Evolutionary conservation across 2,888 invertebrate species (phyloP).

Genomic region (Lepeophtheirus nordmannii): DNA sequence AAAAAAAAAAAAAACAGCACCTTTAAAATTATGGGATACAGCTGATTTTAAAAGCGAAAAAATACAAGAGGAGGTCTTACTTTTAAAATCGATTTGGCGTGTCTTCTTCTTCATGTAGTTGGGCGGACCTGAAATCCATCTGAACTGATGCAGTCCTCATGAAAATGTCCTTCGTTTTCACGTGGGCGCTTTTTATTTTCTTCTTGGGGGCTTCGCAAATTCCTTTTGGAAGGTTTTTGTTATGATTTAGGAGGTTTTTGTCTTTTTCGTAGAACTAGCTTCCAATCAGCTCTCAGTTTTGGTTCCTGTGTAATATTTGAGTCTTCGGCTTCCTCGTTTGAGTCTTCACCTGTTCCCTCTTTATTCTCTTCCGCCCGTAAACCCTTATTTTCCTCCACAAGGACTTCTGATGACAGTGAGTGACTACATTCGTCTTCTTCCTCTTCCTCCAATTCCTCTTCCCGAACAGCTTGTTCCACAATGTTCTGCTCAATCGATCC

Average conservation of each 20-base stretch:
- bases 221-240: not conserved
- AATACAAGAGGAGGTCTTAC: not conserved
- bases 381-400: not conserved
- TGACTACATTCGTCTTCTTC: constrained; percentile 1
- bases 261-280: not conserved
- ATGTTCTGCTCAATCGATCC: not conserved
- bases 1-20: too few species aligned
- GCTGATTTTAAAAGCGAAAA: too few species aligned
- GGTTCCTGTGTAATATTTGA: not conserved
- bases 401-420: not conserved
- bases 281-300: not conserved
- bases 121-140: not conserved
- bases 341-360: not conserved
- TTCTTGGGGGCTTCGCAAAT: not conserved
- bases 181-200: not conserved
- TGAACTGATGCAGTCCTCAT: not conserved
- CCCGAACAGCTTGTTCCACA: not conserved
- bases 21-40: too few species aligned
- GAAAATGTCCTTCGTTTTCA: not conserved
- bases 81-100: not conserved
- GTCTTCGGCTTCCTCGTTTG: not conserved
- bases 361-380: not conserved
- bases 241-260: not conserved
- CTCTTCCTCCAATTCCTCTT: not conserved
- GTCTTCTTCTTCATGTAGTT: not conserved